These are phyloP conservation scores for Aramus guarauna DNA, from an alignment of 2,113 vertebrate species.

Conservation along the genomic window DNA sequence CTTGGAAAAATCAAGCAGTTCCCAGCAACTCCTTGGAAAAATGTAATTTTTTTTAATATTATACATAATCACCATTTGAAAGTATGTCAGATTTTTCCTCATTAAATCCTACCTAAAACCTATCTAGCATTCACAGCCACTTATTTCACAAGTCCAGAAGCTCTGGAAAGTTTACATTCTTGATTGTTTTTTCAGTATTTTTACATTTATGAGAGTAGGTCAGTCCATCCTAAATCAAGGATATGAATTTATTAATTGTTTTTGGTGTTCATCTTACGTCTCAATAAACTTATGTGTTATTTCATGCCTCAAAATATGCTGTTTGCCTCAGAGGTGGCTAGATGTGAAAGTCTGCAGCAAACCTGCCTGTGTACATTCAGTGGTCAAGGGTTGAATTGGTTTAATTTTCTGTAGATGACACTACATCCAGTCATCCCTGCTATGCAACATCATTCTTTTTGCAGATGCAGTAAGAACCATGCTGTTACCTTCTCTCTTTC, in stretches of 20 bases:
- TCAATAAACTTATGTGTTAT: neutral
- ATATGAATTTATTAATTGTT: neutral
- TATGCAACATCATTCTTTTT: neutral
- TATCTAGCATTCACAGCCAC: neutral
- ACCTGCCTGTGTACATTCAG: neutral
- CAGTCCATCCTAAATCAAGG: neutral
- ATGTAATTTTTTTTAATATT: neutral
- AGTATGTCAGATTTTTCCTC: neutral
- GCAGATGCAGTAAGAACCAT: neutral
- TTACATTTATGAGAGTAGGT: neutral
- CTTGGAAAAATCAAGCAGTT: neutral
- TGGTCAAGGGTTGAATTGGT: neutral
- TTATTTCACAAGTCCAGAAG: neutral
- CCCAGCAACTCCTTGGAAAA: neutral
- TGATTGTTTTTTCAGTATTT: neutral
- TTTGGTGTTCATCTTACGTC: neutral
- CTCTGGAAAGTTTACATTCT: neutral
- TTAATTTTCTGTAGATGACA: neutral
- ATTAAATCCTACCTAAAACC: neutral
- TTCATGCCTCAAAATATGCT: neutral
- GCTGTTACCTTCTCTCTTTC: neutral
- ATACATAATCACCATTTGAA: neutral
- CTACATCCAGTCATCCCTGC: neutral
- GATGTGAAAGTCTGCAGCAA: neutral
- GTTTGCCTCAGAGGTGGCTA: neutral